Conservation (phyloP, 2,797 vertebrate genomes). For the Falco concolor region DNA sequence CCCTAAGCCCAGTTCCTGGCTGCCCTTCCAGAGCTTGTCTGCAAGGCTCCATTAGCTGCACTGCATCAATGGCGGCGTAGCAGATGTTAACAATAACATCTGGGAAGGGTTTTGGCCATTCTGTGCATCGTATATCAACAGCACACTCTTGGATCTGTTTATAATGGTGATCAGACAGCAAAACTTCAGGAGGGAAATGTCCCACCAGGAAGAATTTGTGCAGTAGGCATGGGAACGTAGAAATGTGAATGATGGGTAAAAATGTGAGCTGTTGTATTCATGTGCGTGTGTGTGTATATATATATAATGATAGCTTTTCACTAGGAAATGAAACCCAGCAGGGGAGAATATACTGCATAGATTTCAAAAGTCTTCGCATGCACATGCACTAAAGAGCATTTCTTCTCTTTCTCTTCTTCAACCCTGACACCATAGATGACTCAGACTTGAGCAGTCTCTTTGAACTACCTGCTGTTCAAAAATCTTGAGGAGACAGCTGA, state of each 20-base stretch:
- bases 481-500: slow-evolving; percentile 23
- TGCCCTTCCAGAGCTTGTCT: neutral
- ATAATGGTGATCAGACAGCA: slow-evolving; percentile 39
- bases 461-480: slow-evolving; percentile 46
- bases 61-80: neutral
- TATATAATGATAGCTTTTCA: slow-evolving; percentile 29
- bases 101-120: slow-evolving; percentile 5
- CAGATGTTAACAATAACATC: neutral
- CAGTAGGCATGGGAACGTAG: slow-evolving; percentile 37
- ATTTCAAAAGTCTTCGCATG: slow-evolving; percentile 34
- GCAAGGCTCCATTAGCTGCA: neutral
- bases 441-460: slow-evolving; percentile 39
- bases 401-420: slow-evolving; percentile 18
- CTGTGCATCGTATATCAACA: neutral
- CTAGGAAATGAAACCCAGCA: slow-evolving; percentile 65
- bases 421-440: neutral
- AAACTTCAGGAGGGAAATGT: neutral
- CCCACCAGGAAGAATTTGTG: slow-evolving; percentile 1
- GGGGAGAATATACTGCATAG: slow-evolving; percentile 49
- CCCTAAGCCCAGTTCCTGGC: neutral
- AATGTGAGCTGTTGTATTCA: neutral
- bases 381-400: slow-evolving; percentile 42
- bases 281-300: neutral
- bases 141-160: slow-evolving; percentile 18
- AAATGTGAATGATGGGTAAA: slow-evolving; percentile 45